phyloP scores from a whole-genome alignment of 2,888 invertebrate species.

The Antitype chi region DNA sequence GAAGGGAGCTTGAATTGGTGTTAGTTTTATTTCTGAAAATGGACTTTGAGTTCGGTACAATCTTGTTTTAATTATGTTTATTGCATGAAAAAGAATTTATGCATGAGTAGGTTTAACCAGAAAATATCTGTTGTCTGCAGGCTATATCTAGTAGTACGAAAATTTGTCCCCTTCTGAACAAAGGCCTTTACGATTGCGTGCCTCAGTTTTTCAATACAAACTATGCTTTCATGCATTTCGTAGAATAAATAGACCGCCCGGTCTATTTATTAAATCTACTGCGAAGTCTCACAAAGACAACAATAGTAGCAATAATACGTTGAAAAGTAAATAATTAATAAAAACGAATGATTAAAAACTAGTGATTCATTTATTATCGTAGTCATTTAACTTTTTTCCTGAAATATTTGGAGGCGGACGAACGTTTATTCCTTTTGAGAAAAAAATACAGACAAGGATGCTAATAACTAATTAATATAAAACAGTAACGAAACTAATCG shows the following conservation, averaged over 20 bases:
- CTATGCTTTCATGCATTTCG: neutral
- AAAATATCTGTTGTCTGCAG: no score
- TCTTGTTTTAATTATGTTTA: neutral
- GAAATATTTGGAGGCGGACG: neutral
- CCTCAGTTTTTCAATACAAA: neutral
- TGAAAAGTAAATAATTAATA: no score
- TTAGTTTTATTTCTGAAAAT: neutral
- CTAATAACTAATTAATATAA: neutral
- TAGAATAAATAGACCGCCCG: neutral
- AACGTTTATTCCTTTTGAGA: neutral
- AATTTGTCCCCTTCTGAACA: no score
- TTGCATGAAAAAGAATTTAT: neutral
- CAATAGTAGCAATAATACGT: no score
- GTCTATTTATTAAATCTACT: no score
- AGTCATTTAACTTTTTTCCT: neutral
- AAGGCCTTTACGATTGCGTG: neutral
- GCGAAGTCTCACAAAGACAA: neutral
- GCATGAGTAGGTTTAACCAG: no score
- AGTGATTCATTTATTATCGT: no score
- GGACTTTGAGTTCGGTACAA: neutral
- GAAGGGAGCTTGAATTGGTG: neutral
- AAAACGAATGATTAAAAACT: no score
- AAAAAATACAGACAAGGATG: slow-evolving; percentile 8
- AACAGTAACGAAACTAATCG: neutral
- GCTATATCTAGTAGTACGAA: neutral